Percentiles rank a stretch among this genome's conserved stretches.
Conservation (phyloP, 2,888 invertebrate genomes). For the Aelia acuminata region DNA sequence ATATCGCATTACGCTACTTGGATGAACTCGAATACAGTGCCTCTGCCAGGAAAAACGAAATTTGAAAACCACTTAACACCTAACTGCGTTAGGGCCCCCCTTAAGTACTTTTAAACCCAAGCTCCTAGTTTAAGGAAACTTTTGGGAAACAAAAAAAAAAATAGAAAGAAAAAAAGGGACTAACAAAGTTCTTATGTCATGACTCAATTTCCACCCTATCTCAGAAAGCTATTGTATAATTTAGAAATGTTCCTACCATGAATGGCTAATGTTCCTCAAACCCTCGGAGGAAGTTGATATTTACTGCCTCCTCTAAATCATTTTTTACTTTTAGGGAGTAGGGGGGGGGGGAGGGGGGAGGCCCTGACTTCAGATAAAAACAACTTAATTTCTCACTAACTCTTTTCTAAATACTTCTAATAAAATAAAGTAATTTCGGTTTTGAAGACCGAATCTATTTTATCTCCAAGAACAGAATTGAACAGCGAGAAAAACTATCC, state of each 20-base stretch:
- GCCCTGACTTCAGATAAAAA: background rate
- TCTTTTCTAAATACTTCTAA: background rate
- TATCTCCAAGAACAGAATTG: background rate
- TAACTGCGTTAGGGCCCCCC: slow-evolving; percentile 7
- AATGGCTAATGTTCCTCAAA: slow-evolving; percentile 29
- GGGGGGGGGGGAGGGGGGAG: background rate
- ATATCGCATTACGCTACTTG: slow-evolving; percentile 30
- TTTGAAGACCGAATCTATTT: background rate
- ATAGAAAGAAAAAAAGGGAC: background rate
- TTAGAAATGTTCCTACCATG: slow-evolving; percentile 35
- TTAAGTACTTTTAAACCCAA: slow-evolving; percentile 30
- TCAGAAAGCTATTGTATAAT: slow-evolving; percentile 32
- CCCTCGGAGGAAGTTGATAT: background rate
- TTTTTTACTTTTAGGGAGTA: background rate
- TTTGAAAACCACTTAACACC: slow-evolving; percentile 48
- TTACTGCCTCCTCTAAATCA: slow-evolving; percentile 20
- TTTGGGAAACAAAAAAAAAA: slow-evolving; percentile 5
- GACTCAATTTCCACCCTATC: slow-evolving; percentile 41
- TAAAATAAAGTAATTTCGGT: background rate
- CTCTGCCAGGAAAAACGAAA: slow-evolving; percentile 12
- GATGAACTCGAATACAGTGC: background rate
- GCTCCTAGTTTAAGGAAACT: slow-evolving; percentile 29
- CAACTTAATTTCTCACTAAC: background rate
- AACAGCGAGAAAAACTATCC: too few relatives aligned
- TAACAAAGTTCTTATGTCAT: slow-evolving; percentile 41